Evolutionary conservation across 1,140 invertebrate species (phyloP).

Genomic region (Tribolium madens): DNA sequence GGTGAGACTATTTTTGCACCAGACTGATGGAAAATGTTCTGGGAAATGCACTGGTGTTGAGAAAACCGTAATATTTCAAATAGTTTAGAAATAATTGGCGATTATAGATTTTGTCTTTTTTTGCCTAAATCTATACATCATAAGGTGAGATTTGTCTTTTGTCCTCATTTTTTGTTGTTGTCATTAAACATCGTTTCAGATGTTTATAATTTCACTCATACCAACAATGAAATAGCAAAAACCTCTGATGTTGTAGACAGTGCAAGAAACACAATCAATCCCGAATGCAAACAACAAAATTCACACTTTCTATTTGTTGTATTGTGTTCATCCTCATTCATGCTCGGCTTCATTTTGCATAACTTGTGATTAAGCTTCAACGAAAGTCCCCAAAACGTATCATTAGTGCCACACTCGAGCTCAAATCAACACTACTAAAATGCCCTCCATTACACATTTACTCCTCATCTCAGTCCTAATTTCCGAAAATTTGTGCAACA

Average conservation of each 20-base stretch:
- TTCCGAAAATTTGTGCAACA: constrained; percentile 36
- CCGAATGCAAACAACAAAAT: constrained; percentile 3
- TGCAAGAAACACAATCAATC: constrained; percentile 11
- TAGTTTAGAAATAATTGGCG: too few species aligned
- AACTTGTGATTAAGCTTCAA: constrained; percentile 14
- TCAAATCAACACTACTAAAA: background rate
- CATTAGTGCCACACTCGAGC: constrained; percentile 12
- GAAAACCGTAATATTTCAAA: too few species aligned
- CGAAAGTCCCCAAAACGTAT: constrained; percentile 4
- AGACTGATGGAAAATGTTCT: too few species aligned
- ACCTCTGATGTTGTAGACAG: background rate
- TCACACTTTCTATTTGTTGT: constrained; percentile 7
- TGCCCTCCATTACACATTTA: background rate
- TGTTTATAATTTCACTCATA: too few species aligned
- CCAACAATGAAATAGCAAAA: background rate
- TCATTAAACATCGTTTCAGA: too few species aligned
- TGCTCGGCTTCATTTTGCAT: constrained; percentile 12
- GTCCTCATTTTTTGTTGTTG: too few species aligned
- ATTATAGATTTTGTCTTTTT: too few species aligned
- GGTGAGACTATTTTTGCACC: too few species aligned
- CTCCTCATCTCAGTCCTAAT: background rate
- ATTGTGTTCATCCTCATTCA: constrained; percentile 24
- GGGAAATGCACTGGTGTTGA: too few species aligned
- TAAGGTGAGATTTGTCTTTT: too few species aligned
- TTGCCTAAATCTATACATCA: too few species aligned